Evolutionary conservation across 2,888 invertebrate genomes (phyloP).

Genomic region (Ellobium chinense): DNA sequence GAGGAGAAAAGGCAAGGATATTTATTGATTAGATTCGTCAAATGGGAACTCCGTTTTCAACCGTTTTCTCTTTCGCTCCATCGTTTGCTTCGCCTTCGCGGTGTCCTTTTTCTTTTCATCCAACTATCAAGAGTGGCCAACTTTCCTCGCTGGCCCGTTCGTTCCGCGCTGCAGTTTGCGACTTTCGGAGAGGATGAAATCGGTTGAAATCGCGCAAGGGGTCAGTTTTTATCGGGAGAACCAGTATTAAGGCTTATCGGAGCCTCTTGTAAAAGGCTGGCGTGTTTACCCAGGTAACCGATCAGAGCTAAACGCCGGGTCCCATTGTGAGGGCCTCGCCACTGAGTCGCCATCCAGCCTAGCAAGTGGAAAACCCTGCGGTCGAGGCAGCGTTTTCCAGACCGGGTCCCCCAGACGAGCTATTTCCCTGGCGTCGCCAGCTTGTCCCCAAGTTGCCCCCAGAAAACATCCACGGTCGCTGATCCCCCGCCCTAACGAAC

Average conservation of each 20-base stretch:
- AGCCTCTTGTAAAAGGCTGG: neutral
- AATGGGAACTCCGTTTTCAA: neutral
- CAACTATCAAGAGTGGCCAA: too few relatives aligned
- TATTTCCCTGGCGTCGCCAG: neutral
- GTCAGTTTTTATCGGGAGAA: slow-evolving; percentile 1
- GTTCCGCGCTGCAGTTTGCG: too few relatives aligned
- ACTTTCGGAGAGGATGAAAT: neutral
- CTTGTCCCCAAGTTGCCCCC: neutral
- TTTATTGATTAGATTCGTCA: neutral
- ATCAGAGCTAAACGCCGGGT: slow-evolving; percentile 1
- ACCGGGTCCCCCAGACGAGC: neutral
- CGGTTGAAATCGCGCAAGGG: neutral
- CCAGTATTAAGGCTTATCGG: slow-evolving; percentile 4
- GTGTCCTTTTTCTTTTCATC: too few relatives aligned
- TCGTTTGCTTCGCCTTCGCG: neutral
- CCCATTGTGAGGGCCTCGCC: slow-evolving; percentile 6
- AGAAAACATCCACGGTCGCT: neutral
- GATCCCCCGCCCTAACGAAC: neutral
- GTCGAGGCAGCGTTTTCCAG: neutral
- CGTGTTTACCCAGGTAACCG: slow-evolving; percentile 11
- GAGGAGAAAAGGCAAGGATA: neutral
- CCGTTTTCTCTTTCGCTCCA: neutral
- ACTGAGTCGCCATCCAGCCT: neutral
- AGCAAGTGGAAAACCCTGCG: neutral
- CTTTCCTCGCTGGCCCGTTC: too few relatives aligned